These are phyloP conservation scores for Cirrhinus mrigala DNA, from an alignment of 2,797 vertebrate species.

Conservation along the genomic window DNA sequence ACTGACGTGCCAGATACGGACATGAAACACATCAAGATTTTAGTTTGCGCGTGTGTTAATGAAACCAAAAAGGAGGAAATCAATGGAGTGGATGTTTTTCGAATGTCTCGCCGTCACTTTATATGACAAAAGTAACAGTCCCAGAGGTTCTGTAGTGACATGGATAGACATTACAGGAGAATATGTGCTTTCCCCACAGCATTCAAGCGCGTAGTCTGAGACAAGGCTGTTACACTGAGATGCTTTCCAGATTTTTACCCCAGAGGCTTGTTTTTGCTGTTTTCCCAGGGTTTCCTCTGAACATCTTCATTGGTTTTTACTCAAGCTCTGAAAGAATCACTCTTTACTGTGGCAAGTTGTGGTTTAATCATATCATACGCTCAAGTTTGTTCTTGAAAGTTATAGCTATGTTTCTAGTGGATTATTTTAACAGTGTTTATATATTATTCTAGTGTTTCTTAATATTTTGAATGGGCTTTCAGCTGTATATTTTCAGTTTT, in stretches of 20 bases:
- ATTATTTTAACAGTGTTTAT: not conserved
- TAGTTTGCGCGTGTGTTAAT: constrained; percentile 8
- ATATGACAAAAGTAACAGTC: constrained; percentile 20
- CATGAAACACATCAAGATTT: constrained; percentile 45
- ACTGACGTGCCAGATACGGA: constrained; percentile 35
- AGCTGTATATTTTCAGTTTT: not conserved
- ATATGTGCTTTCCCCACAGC: constrained; percentile 19
- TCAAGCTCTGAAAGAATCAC: constrained; percentile 10
- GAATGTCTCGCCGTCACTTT: constrained; percentile 4
- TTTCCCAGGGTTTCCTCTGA: constrained; percentile 5
- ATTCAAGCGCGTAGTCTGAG: constrained; percentile 18
- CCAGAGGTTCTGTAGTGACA: constrained; percentile 37
- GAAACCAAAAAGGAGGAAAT: constrained; percentile 22
- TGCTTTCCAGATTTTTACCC: constrained; percentile 26
- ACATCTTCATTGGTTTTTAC: constrained; percentile 4
- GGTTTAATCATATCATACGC: not conserved
- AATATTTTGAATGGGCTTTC: not conserved
- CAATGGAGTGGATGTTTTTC: constrained; percentile 35
- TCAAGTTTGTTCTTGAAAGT: constrained; percentile 15
- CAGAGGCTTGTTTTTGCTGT: constrained; percentile 4
- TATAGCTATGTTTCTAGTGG: not conserved
- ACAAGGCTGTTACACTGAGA: constrained; percentile 24
- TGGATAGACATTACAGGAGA: constrained; percentile 26
- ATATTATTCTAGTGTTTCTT: not conserved
- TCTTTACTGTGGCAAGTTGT: not conserved